These are phyloP conservation scores for Macaca nemestrina DNA, from an alignment of 2,113 vertebrate genomes.

Conservation along the genomic window DNA sequence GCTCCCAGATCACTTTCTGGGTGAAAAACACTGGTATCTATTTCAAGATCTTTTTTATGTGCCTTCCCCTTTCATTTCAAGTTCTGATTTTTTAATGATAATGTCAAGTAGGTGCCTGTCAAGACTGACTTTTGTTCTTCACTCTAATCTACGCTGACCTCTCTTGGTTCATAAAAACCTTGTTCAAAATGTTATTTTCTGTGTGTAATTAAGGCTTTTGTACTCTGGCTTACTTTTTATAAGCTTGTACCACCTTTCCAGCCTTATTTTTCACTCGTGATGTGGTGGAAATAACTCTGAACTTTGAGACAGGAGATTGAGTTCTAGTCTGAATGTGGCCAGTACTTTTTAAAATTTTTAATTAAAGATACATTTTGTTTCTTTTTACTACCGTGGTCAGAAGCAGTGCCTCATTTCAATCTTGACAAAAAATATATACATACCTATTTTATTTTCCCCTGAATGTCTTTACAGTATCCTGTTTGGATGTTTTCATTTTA, in stretches of 20 bases:
- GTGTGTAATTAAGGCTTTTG: not conserved
- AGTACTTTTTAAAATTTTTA: not conserved
- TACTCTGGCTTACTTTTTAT: not conserved
- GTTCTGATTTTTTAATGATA: not conserved
- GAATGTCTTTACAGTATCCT: not conserved
- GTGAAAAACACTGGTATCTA: not conserved
- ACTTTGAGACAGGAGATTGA: not conserved
- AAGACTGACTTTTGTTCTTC: not conserved
- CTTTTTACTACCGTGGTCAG: not conserved
- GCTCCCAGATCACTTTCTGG: not conserved
- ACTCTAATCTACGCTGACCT: not conserved
- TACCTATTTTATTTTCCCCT: not conserved
- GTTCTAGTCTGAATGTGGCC: not conserved
- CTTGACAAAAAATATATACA: not conserved
- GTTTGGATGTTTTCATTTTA: constrained; percentile 27
- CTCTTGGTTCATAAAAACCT: not conserved
- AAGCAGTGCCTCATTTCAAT: not conserved
- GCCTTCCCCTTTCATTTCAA: not conserved
- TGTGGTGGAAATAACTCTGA: not conserved
- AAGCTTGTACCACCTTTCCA: not conserved
- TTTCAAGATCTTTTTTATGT: not conserved
- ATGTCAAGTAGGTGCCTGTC: not conserved
- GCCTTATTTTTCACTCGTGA: not conserved
- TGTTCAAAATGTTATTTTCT: not conserved
- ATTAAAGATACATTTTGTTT: not conserved